Evolutionary conservation across 2,113 vertebrate genomes (phyloP).

Genomic region (Python bivittatus): DNA sequence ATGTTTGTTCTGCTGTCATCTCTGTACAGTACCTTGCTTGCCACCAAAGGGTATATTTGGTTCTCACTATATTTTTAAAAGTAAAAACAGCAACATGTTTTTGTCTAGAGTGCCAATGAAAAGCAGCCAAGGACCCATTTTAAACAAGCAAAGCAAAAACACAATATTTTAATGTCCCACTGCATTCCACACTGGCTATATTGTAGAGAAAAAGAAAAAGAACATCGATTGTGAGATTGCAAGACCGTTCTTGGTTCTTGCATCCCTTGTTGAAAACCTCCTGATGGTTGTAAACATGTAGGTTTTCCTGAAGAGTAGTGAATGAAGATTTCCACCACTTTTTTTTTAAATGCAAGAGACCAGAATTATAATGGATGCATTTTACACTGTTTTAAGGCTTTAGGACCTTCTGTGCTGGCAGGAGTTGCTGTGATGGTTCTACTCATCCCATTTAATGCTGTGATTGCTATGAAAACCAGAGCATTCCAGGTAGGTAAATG

Average conservation of each 20-base stretch:
- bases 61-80: neutral
- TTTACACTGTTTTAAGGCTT: conserved; percentile 70
- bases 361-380: neutral
- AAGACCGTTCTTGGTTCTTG: neutral
- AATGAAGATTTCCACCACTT: neutral
- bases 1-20: neutral
- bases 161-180: neutral
- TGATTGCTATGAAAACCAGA: conserved; percentile 89
- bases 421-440: conserved; percentile 92
- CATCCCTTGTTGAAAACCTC: neutral
- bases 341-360: conserved; percentile 14
- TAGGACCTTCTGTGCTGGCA: conserved; percentile 89
- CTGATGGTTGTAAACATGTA: neutral
- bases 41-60: neutral
- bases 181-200: neutral
- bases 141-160: neutral
- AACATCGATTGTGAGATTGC: neutral
- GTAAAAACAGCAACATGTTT: neutral
- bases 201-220: neutral
- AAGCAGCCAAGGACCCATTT: neutral
- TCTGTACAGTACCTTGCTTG: neutral
- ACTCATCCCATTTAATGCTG: conserved; percentile 91
- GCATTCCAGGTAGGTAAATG: conserved; percentile 81
- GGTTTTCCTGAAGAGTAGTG: neutral
- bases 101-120: neutral